Evolutionary conservation across 2,797 vertebrate genomes (phyloP).

Genomic region (Smutsia gigantea): DNA sequence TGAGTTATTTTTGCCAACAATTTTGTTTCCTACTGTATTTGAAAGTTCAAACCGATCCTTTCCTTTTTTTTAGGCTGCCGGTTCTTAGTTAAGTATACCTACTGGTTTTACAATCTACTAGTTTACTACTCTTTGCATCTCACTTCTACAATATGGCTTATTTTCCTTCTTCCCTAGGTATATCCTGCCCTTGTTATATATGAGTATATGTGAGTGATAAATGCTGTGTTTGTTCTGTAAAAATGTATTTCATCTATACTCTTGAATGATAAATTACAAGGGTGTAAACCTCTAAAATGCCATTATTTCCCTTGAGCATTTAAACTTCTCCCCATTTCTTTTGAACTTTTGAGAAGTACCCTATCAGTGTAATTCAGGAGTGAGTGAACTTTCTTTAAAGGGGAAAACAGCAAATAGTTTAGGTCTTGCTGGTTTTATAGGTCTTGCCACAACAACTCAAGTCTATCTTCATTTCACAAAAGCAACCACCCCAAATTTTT

Average conservation of each 20-base stretch:
- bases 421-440: background rate
- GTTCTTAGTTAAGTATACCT: background rate
- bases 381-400: background rate
- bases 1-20: background rate
- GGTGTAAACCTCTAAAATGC: background rate
- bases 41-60: background rate
- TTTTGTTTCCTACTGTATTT: background rate
- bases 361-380: background rate
- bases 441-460: background rate
- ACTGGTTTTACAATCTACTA: background rate
- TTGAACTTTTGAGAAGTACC: background rate
- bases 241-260: background rate
- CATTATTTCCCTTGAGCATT: background rate
- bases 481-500: background rate
- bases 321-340: background rate
- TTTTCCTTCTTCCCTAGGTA: background rate
- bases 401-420: background rate
- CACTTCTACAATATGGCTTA: accelerated
- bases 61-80: background rate
- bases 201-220: background rate
- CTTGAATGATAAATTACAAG: background rate
- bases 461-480: background rate
- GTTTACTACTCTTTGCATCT: background rate
- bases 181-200: background rate
- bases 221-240: background rate